Conservation (phyloP, 2,888 invertebrate species). For the Apoderus coryli region DNA sequence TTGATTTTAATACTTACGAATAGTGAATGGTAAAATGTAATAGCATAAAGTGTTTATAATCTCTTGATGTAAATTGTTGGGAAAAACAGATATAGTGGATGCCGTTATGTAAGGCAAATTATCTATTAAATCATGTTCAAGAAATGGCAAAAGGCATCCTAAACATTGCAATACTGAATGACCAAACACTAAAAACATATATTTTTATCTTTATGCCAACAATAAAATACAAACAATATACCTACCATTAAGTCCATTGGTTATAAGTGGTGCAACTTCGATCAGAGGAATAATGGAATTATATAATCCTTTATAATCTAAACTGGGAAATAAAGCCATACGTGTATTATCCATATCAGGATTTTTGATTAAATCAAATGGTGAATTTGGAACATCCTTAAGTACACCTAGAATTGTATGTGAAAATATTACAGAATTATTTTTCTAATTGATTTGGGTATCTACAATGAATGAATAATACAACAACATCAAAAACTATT, state of each 20-base stretch:
- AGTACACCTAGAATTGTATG: conserved; percentile 70
- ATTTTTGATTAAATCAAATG: conserved; percentile 78
- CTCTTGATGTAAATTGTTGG: conserved; percentile 80
- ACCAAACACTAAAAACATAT: conserved; percentile 61
- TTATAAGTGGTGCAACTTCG: conserved; percentile 86
- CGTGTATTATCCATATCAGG: conserved; percentile 75
- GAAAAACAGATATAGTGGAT: conserved; percentile 85
- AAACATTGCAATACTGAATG: conserved; percentile 87
- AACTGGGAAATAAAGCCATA: conserved; percentile 85
- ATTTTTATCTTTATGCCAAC: background rate
- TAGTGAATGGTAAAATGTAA: conserved; percentile 90
- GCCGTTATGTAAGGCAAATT: conserved; percentile 90
- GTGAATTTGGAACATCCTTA: conserved; percentile 90
- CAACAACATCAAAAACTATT: no score
- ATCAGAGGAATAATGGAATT: conserved; percentile 81
- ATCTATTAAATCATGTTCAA: conserved; percentile 92
- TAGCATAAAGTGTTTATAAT: conserved; percentile 90
- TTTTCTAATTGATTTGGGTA: no score
- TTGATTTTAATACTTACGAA: conserved; percentile 49
- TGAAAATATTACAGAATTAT: no score
- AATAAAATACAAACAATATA: background rate
- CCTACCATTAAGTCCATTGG: conserved; percentile 71
- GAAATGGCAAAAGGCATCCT: conserved; percentile 87
- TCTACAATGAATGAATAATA: no score
- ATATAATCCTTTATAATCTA: conserved; percentile 93